phyloP scores from a whole-genome alignment of 2,888 invertebrate species.

The Melitaea athalia region DNA sequence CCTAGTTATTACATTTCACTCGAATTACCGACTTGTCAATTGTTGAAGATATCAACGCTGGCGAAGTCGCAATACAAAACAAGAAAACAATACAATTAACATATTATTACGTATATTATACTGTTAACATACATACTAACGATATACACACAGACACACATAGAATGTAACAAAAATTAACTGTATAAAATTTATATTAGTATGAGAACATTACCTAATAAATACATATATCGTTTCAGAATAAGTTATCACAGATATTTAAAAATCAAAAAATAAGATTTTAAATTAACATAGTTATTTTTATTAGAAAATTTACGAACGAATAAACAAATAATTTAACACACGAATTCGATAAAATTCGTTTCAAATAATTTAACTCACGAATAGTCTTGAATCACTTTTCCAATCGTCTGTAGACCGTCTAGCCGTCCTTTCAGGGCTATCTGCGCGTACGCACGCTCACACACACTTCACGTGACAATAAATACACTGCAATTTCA shows the following conservation, averaged over 20 bases:
- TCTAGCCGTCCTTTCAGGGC: conserved; percentile 63
- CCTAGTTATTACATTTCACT: too few species aligned
- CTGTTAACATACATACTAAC: neutral
- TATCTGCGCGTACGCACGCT: conserved; percentile 56
- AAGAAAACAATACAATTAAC: too few species aligned
- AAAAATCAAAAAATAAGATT: neutral
- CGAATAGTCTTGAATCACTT: conserved; percentile 16
- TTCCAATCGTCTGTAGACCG: conserved; percentile 59
- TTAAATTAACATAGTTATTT: too few species aligned
- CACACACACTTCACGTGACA: conserved; percentile 3
- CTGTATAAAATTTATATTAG: too few species aligned
- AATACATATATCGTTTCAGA: neutral
- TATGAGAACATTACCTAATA: neutral
- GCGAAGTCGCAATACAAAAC: too few species aligned
- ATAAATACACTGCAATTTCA: conserved; percentile 6
- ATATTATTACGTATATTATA: too few species aligned
- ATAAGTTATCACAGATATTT: neutral
- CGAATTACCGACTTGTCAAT: too few species aligned
- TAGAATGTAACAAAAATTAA: too few species aligned
- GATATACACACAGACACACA: neutral
- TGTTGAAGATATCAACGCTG: too few species aligned
- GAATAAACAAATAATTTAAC: too few species aligned
- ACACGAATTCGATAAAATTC: too few species aligned
- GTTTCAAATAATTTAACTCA: conserved; percentile 1
- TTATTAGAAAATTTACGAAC: too few species aligned